phyloP scores from a whole-genome alignment of 1,140 invertebrate genomes.

The Drusus annulatus region DNA sequence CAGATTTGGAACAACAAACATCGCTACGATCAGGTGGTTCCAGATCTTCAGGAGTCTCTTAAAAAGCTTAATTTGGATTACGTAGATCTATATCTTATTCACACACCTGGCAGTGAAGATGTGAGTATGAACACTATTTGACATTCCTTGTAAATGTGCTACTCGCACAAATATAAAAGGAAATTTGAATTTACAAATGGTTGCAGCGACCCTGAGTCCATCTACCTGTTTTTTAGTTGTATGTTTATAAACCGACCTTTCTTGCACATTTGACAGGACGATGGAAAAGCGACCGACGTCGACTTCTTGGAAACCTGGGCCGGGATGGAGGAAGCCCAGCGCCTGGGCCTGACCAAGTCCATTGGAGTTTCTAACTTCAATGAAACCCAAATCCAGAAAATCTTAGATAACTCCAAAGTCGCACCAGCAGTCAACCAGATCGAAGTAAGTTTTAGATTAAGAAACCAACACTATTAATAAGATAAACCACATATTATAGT shows the following conservation, averaged over 20 bases:
- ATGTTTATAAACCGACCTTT: no score
- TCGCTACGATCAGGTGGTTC: constrained; percentile 73
- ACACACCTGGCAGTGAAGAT: constrained; percentile 76
- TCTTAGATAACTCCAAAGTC: constrained; percentile 73
- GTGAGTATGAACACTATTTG: no score
- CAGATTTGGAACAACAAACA: constrained; percentile 63
- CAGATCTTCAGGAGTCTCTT: constrained; percentile 75
- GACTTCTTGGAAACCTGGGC: constrained; percentile 81
- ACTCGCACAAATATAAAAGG: no score
- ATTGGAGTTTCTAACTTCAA: constrained; percentile 95
- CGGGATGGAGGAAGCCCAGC: constrained; percentile 80
- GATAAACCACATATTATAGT: no score
- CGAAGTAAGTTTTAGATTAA: constrained; percentile 62
- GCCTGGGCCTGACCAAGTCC: constrained; percentile 79
- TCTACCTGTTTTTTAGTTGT: no score
- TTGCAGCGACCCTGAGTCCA: no score
- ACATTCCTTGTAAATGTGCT: no score
- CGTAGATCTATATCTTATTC: constrained; percentile 85
- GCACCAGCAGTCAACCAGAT: constrained; percentile 71
- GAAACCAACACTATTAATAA: no score
- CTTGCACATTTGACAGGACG: constrained; percentile 62
- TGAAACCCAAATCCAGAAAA: constrained; percentile 79
- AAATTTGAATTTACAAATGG: no score
- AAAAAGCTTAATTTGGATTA: constrained; percentile 79
- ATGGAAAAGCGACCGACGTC: constrained; percentile 64